Evolutionary conservation across 1,140 invertebrate species (phyloP), one percentile per base, ranked within the genome.

Genomic region (Macrocentrus cingulum): DNA sequence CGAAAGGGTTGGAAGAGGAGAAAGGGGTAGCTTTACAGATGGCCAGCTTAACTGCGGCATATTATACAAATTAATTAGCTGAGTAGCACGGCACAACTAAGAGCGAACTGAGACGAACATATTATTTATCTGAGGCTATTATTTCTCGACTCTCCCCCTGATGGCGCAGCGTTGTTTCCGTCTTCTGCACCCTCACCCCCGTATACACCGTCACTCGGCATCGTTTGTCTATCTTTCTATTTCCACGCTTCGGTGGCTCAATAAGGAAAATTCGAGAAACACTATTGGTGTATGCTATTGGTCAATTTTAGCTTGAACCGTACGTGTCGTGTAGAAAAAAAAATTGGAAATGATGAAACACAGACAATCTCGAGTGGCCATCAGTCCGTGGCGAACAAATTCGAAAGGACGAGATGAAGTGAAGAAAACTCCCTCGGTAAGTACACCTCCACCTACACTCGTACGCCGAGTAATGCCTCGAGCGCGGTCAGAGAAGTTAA

Each of bases 21-120:
- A 39, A n/a, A 9, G 50, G 36, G 34, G 50, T 39, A 59, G 66
- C 62, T 67, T 74, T 74, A 76, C 68, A 68, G 70, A 79, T 77
- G 73, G 76, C 66, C 67, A 64, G 75, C 75, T 78, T 77, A 78
- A 77, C 74, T 76, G 62, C 67, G 71, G 74, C 71, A 78, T 78
- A 79, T 78, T 78, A 79, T 77, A 73, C 75, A 71, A 76, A 79
- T 78, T 80, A 77, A 78, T 78, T 77, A 77, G 56, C 56, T 41
- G 34, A 49, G 46, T 16, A 25, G 42, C 20, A 9, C 29, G 23
- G 22, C 29, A 49, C 18, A 52, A 52, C 32, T 52, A 52, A 22
- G 32, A 52, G 68, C 69, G 66, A 54, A 63, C 67, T 74, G 67
- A 70, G 67, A 76, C 69, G 67, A 69, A 71, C 72, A 73, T 78